Conservation (phyloP, 2,888 invertebrate species). For the Tetanocera ferruginea region DNA sequence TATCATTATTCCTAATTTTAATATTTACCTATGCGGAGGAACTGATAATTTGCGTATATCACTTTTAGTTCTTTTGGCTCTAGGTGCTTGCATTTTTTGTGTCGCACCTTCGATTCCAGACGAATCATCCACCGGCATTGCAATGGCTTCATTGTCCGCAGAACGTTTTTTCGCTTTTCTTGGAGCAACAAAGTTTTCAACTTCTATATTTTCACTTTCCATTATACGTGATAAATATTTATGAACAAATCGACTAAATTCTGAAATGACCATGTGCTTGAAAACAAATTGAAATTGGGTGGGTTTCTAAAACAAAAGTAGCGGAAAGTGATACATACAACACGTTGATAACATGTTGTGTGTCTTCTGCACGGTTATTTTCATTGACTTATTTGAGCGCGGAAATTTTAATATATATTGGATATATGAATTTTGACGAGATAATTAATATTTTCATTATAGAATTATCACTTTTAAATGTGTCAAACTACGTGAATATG, state of each 20-base stretch:
- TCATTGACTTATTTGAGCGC: too few species aligned
- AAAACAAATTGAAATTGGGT: neutral
- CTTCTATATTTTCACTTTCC: constrained; percentile 64
- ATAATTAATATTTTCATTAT: too few species aligned
- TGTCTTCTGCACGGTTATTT: too few species aligned
- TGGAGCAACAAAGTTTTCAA: constrained; percentile 58
- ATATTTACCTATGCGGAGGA: constrained; percentile 83
- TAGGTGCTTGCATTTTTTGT: constrained; percentile 65
- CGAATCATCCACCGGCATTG: constrained; percentile 79
- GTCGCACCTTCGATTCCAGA: constrained; percentile 75
- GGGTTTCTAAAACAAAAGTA: too few species aligned
- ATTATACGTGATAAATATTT: constrained; percentile 47
- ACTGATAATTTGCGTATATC: constrained; percentile 85
- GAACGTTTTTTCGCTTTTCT: constrained; percentile 62
- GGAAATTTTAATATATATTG: too few species aligned
- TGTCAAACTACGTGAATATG: too few species aligned
- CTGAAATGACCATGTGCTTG: constrained; percentile 16
- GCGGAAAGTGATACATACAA: too few species aligned
- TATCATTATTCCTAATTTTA: neutral
- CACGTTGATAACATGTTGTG: too few species aligned
- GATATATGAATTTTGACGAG: too few species aligned
- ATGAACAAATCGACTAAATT: neutral
- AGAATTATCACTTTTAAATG: too few species aligned
- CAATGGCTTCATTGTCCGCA: constrained; percentile 69
- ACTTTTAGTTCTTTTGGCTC: constrained; percentile 72